Evolutionary conservation across 2,113 vertebrate species (phyloP), one percentile per base, ranked within the genome.

Genomic region (Carassius carassius): DNA sequence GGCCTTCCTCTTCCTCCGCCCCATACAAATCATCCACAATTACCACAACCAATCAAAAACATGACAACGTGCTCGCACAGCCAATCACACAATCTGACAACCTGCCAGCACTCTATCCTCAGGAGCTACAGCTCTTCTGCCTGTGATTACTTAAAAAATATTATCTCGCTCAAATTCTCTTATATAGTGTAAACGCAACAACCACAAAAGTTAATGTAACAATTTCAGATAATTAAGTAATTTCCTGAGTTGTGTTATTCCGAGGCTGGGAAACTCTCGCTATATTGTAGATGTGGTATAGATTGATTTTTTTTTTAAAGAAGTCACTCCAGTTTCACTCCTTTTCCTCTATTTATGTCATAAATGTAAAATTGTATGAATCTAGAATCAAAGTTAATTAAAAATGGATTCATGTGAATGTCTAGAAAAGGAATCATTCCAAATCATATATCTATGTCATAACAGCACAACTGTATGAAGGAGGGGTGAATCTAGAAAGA

Each of bases 11-110:
- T 54, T 58, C 77, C 41, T 72, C 56, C 29, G 62, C 75, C 77
- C 85, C 82, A 83, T 75, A 78, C 79, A 86, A 65, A 54, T 58
- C 85, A 82, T 85, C 88, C 82, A 54, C 89, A 92, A 90, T 90
- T 88, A 86, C 51, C 87, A 17, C 12, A 86, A 83, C 81, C 89
- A 84, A 90, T 87, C 58, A 56, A 44, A 87, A 49, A 85, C 84
- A 84, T 21, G 60, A 87, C 85, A 82, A 79, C 77, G 72, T 4
- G 76, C 69, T 56, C 37, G 8, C 56, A 19, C 12, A 10, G 58
- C 74, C 84, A 49, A 81, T 85, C 81, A 78, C 47, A 60, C 32
- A 80, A 32, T 54, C 56, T 62, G 79, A 76, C 62, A 89, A 70
- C 70, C 63, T 51, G 35, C 62, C 58, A 82, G 85, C 67, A 80